phyloP scores from a whole-genome alignment of 1,140 invertebrate genomes.

The Phocides pigmalion region DNA sequence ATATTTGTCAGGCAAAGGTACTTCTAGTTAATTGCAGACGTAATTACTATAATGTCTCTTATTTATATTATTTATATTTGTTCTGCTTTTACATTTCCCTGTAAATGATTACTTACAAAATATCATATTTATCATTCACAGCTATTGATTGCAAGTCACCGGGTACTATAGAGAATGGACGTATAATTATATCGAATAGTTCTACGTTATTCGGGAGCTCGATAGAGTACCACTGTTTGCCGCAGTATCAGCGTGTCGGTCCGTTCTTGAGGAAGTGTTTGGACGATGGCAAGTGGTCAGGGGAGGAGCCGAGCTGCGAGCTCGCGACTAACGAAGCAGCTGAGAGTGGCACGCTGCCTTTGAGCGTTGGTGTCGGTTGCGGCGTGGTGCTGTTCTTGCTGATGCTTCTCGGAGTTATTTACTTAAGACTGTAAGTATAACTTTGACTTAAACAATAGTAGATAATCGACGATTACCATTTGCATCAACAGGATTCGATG shows the following conservation, averaged over 20 bases:
- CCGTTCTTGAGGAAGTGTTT: constrained; percentile 92
- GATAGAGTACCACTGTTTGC: constrained; percentile 95
- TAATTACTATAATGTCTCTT: too few species aligned
- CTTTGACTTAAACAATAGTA: too few species aligned
- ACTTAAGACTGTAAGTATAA: constrained; percentile 89
- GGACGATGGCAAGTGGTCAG: constrained; percentile 93
- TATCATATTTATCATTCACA: constrained; percentile 68
- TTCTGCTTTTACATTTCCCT: too few species aligned
- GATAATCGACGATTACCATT: too few species aligned
- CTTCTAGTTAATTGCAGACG: too few species aligned
- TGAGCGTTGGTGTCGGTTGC: constrained; percentile 91
- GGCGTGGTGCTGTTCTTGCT: constrained; percentile 91
- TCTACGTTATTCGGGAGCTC: constrained; percentile 92
- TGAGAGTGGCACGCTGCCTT: constrained; percentile 88
- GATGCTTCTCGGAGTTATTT: constrained; percentile 90
- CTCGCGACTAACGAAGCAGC: constrained; percentile 86
- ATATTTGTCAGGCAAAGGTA: too few species aligned
- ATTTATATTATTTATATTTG: too few species aligned
- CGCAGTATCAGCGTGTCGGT: constrained; percentile 91
- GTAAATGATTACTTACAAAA: too few species aligned
- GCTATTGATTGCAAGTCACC: constrained; percentile 93
- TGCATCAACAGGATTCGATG: too few species aligned
- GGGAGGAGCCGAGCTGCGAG: constrained; percentile 91
- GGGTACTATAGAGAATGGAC: constrained; percentile 91
- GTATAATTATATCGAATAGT: constrained; percentile 93